Percentiles rank a stretch among this genome's conserved stretches.
phyloP scores from a whole-genome alignment of 2,888 invertebrate species.

The Microplitis manilae region DNA sequence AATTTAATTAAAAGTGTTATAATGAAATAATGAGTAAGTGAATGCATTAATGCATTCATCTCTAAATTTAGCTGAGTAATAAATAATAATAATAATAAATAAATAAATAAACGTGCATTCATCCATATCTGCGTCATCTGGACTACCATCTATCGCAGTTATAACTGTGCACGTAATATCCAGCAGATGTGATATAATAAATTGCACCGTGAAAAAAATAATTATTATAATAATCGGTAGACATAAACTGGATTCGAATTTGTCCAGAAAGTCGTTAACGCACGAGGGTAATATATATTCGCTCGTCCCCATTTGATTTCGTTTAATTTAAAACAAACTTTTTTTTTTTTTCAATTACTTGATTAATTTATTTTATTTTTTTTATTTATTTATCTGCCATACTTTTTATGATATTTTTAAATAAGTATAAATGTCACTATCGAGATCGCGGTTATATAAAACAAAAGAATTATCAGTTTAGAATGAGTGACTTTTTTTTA shows the following conservation, averaged over 20 bases:
- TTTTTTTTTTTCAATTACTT: constrained; percentile 14
- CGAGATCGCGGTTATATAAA: constrained; percentile 7
- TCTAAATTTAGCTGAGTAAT: constrained; percentile 28
- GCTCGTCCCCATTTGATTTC: constrained; percentile 50
- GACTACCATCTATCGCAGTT: constrained; percentile 28
- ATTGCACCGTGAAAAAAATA: constrained; percentile 62
- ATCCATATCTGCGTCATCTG: constrained; percentile 33
- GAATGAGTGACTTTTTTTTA: constrained; percentile 26
- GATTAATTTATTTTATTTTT: not conserved
- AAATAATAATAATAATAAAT: not conserved
- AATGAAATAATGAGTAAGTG: not conserved
- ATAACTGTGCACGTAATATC: constrained; percentile 51
- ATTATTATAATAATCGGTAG: constrained; percentile 64
- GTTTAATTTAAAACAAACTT: constrained; percentile 31
- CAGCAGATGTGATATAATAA: constrained; percentile 58
- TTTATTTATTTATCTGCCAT: constrained; percentile 33
- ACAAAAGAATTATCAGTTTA: constrained; percentile 17
- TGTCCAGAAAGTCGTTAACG: constrained; percentile 60
- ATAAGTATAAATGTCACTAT: not conserved
- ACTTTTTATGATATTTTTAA: not conserved
- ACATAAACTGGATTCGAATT: constrained; percentile 61
- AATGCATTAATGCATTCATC: constrained; percentile 18
- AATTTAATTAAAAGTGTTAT: constrained; percentile 9
- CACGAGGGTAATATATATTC: constrained; percentile 59
- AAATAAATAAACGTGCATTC: constrained; percentile 14